These are phyloP conservation scores for Mycteria americana DNA, from an alignment of 2,797 vertebrate genomes.

Conservation along the genomic window DNA sequence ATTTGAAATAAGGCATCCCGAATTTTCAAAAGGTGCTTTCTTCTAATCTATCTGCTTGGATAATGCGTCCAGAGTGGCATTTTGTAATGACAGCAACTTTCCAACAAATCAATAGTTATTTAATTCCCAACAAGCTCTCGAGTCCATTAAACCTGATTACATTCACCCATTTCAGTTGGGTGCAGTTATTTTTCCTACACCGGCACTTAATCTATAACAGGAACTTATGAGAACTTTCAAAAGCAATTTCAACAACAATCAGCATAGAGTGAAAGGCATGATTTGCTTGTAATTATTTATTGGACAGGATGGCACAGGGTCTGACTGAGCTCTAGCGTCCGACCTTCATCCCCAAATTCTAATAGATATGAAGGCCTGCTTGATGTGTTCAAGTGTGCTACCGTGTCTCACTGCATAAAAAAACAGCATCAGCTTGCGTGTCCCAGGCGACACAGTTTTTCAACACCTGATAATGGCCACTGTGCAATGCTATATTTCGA, in stretches of 20 bases:
- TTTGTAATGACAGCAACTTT: conserved; percentile 92
- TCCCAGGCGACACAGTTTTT: background rate
- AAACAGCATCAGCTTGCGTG: background rate
- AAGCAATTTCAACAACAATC: conserved; percentile 91
- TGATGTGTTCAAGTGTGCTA: background rate
- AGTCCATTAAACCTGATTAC: conserved; percentile 94
- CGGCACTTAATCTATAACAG: conserved; percentile 91
- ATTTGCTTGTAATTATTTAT: conserved; percentile 89
- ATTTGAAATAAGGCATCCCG: conserved; percentile 48
- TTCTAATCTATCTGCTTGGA: conserved; percentile 83
- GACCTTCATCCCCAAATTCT: conserved; percentile 73
- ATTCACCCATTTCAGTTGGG: conserved; percentile 89
- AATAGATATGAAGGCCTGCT: conserved; percentile 24
- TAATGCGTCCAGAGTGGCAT: conserved; percentile 86
- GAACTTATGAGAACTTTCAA: conserved; percentile 93
- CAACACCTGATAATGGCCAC: background rate
- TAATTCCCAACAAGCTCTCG: conserved; percentile 90
- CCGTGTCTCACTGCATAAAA: background rate
- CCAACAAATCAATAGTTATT: conserved; percentile 93
- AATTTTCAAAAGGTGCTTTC: conserved; percentile 72
- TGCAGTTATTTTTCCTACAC: conserved; percentile 87
- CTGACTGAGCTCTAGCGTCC: conserved; percentile 53
- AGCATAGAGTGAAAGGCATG: conserved; percentile 82
- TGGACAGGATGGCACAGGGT: conserved; percentile 71
- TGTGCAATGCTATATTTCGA: background rate